Evolutionary conservation across 2,888 invertebrate genomes (phyloP), one percentile per base, ranked within the genome.

Genomic region (Acanthacorydalis orientalis): DNA sequence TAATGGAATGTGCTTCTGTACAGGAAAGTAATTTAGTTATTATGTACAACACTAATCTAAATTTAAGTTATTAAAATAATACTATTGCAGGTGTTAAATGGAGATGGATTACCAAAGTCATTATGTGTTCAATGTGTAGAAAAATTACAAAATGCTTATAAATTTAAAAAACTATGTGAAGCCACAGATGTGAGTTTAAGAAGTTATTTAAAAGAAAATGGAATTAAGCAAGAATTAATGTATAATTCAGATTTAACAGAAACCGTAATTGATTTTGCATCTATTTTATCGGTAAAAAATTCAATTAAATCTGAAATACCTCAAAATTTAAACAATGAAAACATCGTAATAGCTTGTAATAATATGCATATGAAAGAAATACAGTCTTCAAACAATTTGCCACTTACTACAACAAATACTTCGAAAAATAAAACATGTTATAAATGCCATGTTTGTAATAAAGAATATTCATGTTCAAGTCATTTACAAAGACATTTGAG

Each of bases 1-100:
- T 47, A 42, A 47, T 47, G 47, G 47, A 34, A 9, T 47, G 47
- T 42, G 42, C 47, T 43, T 35, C 47, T 23, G 42, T 47, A 14
- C 37, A 42, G 34, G 47, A 43, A 43, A 33, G 31, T 35, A 14
- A n/a, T 37, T 35, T 37, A 12, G 9, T n/a, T 6, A 14, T 12
- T 37, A 37, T 9, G 12, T 37, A 14, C 10, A 1, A 9, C 14
- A 35, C 14, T 37, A 37, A 14, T 8, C 6, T 23, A 23, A n/a
- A 37, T 12, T 37, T 37, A 12, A 37, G 7, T 37, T 12, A 37
- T 37, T n/a, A n/a, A 12, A 37, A 37, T 12, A 37, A 37, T 37
- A 10, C 6, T 14, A 35, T 41, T 31, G 15, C 12, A 46, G 47
- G 37, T 47, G 10, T 16, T 37, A 16, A 34, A 43, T 15, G 47